Evolutionary conservation across 2,113 vertebrate genomes (phyloP).

Genomic region (Nothoprocta pentlandii): DNA sequence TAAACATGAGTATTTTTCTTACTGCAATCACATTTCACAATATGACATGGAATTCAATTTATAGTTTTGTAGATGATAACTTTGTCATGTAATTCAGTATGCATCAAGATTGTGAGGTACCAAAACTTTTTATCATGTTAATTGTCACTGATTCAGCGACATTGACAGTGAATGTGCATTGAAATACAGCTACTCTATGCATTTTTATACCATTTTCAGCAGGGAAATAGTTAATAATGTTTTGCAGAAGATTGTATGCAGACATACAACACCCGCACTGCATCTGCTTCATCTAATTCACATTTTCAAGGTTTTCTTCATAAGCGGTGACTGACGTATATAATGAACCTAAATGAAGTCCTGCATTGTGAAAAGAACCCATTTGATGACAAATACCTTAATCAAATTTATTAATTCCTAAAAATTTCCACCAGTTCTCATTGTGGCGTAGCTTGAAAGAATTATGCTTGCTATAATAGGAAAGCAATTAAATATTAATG

Average conservation of each 20-base stretch:
- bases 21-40: background rate
- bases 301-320: background rate
- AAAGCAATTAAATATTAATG: background rate
- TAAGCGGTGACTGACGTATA: background rate
- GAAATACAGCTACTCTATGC: background rate
- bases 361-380: background rate
- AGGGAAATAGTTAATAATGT: background rate
- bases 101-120: background rate
- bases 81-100: background rate
- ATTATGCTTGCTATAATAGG: background rate
- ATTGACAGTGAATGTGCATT: background rate
- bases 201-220: background rate
- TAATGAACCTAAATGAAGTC: background rate
- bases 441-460: background rate
- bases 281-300: background rate
- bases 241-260: background rate
- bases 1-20: background rate
- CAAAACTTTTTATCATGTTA: background rate
- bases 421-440: background rate
- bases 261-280: background rate
- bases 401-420: background rate
- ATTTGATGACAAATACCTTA: constrained; percentile 7
- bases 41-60: background rate
- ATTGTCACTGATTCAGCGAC: background rate
- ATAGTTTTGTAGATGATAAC: background rate